A percentile compares a stretch with the other conserved stretches of the same genome.
Evolutionary conservation across 1,140 invertebrate genomes (phyloP).

Genomic region (Adoxophyes honmai): DNA sequence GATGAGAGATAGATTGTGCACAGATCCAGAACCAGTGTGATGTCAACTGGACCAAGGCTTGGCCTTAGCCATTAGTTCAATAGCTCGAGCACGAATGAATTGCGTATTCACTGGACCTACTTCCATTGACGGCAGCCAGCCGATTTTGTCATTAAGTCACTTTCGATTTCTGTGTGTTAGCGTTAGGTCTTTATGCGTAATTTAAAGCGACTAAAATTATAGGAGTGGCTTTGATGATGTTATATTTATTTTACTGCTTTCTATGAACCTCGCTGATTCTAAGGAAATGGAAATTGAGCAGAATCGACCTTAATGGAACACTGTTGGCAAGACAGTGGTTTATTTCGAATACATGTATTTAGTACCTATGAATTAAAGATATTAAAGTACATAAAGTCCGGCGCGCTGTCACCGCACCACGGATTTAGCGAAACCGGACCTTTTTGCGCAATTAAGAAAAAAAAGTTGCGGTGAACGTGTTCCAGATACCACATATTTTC

Average conservation of each 20-base stretch:
- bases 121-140: slow-evolving; percentile 20
- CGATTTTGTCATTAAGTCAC: slow-evolving; percentile 17
- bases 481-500: slow-evolving; percentile 24
- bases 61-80: slow-evolving; percentile 59
- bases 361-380: too few relatives aligned
- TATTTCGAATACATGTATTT: too few relatives aligned
- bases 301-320: too few relatives aligned
- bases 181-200: slow-evolving; percentile 12
- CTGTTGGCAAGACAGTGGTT: too few relatives aligned
- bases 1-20: slow-evolving; percentile 29
- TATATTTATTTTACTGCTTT: slow-evolving; percentile 3
- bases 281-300: neutral
- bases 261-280: neutral
- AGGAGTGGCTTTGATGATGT: neutral
- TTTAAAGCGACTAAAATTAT: slow-evolving; percentile 6
- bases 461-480: slow-evolving; percentile 5
- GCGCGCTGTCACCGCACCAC: neutral
- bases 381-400: too few relatives aligned
- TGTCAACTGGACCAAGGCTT: slow-evolving; percentile 61
- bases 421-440: slow-evolving; percentile 1
- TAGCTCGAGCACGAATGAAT: slow-evolving; percentile 31
- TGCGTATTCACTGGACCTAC: slow-evolving; percentile 22
- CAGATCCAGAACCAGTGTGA: slow-evolving; percentile 19
- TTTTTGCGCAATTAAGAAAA: slow-evolving; percentile 6
- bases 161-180: slow-evolving; percentile 8